These are phyloP conservation scores for Zoanthus sansibaricus DNA, from an alignment of 92 coral and sea anemone species.

Conservation along the genomic window DNA sequence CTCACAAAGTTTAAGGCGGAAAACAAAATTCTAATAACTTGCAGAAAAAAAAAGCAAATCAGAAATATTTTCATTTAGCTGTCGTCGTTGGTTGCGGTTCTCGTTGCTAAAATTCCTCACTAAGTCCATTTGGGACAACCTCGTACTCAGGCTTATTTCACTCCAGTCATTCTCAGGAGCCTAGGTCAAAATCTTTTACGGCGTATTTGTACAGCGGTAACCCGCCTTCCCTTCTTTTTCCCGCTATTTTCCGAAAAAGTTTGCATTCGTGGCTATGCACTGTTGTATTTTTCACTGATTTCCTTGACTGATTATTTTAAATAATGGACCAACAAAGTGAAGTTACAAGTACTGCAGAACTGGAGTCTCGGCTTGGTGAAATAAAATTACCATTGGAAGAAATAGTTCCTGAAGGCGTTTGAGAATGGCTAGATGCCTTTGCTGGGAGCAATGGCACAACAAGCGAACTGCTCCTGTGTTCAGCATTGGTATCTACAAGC, in stretches of 20 bases:
- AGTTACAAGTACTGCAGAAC: slow-evolving; percentile 21
- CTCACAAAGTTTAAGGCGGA: too few relatives aligned
- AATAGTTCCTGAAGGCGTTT: slow-evolving; percentile 43
- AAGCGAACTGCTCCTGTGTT: slow-evolving; percentile 43
- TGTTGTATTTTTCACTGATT: not conserved
- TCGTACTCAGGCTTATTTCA: too few relatives aligned
- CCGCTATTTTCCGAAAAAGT: slow-evolving; percentile 1
- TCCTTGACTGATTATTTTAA: not conserved
- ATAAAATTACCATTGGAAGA: slow-evolving; percentile 31
- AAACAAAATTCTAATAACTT: too few relatives aligned
- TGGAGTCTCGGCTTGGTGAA: slow-evolving; percentile 47
- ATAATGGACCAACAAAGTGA: slow-evolving; percentile 32
- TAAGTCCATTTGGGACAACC: too few relatives aligned
- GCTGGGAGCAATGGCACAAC: slow-evolving; percentile 54
- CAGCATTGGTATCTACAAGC: not conserved
- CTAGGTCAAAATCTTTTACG: not conserved
- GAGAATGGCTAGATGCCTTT: slow-evolving; percentile 39
- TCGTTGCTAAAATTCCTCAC: too few relatives aligned
- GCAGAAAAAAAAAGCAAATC: too few relatives aligned
- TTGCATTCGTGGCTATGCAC: not conserved
- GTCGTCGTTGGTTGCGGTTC: too few relatives aligned
- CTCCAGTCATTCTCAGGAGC: not conserved
- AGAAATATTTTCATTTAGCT: too few relatives aligned
- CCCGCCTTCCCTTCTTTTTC: not conserved
- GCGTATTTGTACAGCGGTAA: not conserved